Evolutionary conservation across 2,113 vertebrate genomes (phyloP).

Genomic region (Catagonus wagneri): DNA sequence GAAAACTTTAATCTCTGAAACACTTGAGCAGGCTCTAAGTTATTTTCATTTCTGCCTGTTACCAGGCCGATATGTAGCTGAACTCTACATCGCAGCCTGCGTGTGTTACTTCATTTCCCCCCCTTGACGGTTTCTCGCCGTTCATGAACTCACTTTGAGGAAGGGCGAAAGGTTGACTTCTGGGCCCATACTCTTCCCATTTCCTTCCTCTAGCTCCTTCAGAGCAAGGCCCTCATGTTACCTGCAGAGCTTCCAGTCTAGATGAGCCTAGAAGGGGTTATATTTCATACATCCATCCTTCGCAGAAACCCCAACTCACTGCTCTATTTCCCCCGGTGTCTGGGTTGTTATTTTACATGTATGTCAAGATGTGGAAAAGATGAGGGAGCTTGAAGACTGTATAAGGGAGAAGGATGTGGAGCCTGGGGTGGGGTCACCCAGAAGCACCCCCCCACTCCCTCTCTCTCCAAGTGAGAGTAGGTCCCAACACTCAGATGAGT

Average conservation of each 20-base stretch:
- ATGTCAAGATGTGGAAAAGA: neutral
- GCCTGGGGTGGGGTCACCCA: neutral
- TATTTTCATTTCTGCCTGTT: neutral
- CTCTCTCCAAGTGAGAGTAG: no score
- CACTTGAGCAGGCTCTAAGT: neutral
- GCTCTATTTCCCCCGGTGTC: neutral
- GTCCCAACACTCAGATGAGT: neutral
- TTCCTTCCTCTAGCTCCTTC: neutral
- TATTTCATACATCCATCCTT: neutral
- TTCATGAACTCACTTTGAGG: neutral
- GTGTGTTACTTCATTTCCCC: neutral
- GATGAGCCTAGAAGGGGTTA: neutral
- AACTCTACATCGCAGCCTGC: neutral
- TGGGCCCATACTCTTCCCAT: neutral
- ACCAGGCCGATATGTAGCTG: accelerated
- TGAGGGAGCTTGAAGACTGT: neutral
- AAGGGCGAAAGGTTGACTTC: neutral
- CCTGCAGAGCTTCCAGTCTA: neutral
- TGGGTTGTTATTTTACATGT: neutral
- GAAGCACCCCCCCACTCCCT: neutral
- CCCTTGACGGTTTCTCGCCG: neutral
- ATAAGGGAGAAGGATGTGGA: neutral
- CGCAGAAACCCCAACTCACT: neutral
- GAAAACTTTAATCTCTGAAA: neutral
- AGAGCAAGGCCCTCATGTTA: neutral